phyloP scores from a whole-genome alignment of 1,140 invertebrate genomes.

The Nephila pilipes region DNA sequence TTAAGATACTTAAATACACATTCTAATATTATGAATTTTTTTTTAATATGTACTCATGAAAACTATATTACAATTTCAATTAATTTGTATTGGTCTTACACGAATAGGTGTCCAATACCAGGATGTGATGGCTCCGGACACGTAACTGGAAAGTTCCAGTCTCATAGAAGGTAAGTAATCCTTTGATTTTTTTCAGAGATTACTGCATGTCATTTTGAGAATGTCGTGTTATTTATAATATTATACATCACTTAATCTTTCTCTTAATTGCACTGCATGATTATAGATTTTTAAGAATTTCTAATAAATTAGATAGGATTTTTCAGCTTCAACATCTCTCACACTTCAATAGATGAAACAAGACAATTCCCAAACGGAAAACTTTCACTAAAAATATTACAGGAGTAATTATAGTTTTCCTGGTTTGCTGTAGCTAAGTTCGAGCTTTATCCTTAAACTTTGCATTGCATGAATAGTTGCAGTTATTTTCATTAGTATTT shows the following conservation, averaged over 20 bases:
- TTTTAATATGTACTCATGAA: too few relatives aligned
- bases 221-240: background rate
- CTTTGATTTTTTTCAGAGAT: background rate
- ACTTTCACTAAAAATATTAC: background rate
- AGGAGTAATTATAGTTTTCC: background rate
- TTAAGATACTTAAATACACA: too few relatives aligned
- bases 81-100: background rate
- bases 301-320: background rate
- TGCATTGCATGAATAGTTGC: conserved; percentile 6
- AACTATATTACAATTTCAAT: too few relatives aligned
- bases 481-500: background rate
- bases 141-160: conserved; percentile 82
- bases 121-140: conserved; percentile 83
- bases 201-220: background rate
- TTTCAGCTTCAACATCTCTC: background rate
- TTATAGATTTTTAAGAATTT: background rate
- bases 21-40: too few relatives aligned
- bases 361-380: background rate
- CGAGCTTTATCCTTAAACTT: background rate
- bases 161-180: conserved; percentile 80
- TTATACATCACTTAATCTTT: background rate
- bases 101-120: conserved; percentile 81
- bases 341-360: background rate
- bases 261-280: background rate
- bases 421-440: background rate